phyloP scores from a whole-genome alignment of 1,140 invertebrate genomes.

The Scaptomyza montana region DNA sequence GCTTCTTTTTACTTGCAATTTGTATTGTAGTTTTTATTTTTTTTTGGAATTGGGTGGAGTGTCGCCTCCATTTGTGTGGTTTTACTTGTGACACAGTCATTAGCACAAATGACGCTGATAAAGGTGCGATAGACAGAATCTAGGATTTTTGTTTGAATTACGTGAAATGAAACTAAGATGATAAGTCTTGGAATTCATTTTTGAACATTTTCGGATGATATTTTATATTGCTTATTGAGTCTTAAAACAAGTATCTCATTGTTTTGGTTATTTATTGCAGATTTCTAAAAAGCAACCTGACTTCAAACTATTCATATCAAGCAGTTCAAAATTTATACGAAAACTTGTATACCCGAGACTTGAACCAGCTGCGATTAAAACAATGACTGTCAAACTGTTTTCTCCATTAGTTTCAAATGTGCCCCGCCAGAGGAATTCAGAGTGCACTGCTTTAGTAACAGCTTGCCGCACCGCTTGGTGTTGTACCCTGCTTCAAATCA shows the following conservation, averaged over 20 bases:
- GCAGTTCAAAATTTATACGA: not conserved
- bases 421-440: not conserved
- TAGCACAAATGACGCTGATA: not conserved
- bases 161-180: too few species aligned
- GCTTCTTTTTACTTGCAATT: slow-evolving; percentile 23
- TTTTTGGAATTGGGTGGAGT: not conserved
- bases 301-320: too few species aligned
- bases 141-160: not conserved
- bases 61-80: not conserved
- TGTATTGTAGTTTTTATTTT: slow-evolving; percentile 15
- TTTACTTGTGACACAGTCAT: not conserved
- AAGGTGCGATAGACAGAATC: not conserved
- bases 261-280: too few species aligned
- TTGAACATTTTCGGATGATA: too few species aligned
- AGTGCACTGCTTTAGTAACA: not conserved
- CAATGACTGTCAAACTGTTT: not conserved
- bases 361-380: not conserved
- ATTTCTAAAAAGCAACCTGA: too few species aligned
- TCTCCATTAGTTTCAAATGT: not conserved
- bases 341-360: not conserved
- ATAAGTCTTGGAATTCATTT: too few species aligned
- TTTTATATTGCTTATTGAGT: too few species aligned
- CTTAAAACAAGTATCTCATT: too few species aligned
- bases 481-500: not conserved
- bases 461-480: not conserved